Evolutionary conservation across 2,888 invertebrate genomes (phyloP), one percentile per base, ranked within the genome.

Genomic region (Drosophila leonis): DNA sequence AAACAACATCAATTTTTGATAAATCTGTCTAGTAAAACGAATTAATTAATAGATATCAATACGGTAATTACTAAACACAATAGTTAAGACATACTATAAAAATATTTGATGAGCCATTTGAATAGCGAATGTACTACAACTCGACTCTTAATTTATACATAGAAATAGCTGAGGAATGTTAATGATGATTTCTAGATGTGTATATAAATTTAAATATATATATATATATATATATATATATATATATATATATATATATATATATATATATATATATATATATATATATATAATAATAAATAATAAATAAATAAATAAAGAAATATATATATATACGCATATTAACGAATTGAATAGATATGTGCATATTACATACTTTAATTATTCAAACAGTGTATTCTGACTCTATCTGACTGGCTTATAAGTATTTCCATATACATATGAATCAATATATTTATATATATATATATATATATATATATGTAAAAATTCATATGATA

Each of bases 301-400:
- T 5, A 13, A 35, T 35, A 0, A 35, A 13, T 35, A 35, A n/a
- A n/a, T n/a, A n/a, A n/a, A n/a, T 37, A 15, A 15, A 6, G 6
- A 13, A 37, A 15, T 15, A 33, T 33, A 33, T 4, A 33, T 33
- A 12, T 35, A 35, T 13, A 24, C 4, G 9, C 57, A 29, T 54
- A 66, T 39, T 67, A 18, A n/a, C n/a, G n/a, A n/a, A n/a, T n/a
- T n/a, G n/a, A n/a, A n/a, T n/a, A n/a, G n/a, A n/a, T n/a, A n/a
- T n/a, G n/a, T 24, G 9, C 57, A 29, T 54, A 66, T 39, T 67
- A 18, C 65, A 67, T 72, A 76, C 18, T 41, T 4, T 2, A 9
- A 41, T 44, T 68, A 63, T 68, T 75, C 71, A 39, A 68, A 20
- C 75, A 70, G 80, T 82, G 73, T 80, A 82, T 84, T 80, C 75